These are phyloP conservation scores for Diogma glabrata DNA, from an alignment of 2,888 invertebrate species.

Conservation along the genomic window DNA sequence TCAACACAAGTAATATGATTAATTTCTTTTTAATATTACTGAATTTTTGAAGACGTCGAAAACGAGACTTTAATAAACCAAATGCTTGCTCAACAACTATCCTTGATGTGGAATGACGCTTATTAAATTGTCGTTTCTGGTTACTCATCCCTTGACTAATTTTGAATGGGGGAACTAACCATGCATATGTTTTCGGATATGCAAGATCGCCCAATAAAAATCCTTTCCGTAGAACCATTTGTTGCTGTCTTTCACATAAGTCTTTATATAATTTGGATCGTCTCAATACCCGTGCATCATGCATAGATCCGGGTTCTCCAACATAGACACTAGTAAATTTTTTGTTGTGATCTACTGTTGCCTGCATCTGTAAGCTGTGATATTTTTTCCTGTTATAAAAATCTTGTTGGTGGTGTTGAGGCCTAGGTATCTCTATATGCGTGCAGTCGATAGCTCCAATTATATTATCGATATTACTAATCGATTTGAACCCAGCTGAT, in stretches of 20 bases:
- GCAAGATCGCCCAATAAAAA: background rate
- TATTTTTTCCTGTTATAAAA: background rate
- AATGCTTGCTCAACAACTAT: background rate
- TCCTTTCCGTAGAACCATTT: background rate
- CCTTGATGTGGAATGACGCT: background rate
- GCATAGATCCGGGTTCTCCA: background rate
- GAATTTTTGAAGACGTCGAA: background rate
- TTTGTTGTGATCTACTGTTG: background rate
- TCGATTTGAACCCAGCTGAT: too few relatives aligned
- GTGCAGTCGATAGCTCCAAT: too few relatives aligned
- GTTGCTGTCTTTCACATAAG: background rate
- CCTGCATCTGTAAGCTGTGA: background rate
- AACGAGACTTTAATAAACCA: background rate
- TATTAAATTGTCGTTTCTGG: background rate
- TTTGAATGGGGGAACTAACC: background rate
- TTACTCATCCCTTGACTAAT: background rate
- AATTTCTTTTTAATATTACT: background rate
- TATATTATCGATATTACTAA: too few relatives aligned
- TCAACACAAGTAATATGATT: background rate
- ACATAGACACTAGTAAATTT: background rate
- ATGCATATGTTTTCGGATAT: background rate
- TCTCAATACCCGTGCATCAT: background rate
- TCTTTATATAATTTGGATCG: background rate
- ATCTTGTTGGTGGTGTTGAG: background rate
- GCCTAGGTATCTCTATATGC: background rate